Conservation (phyloP, 2,113 vertebrate species). For the Brachyhypopomus gauderio region DNA sequence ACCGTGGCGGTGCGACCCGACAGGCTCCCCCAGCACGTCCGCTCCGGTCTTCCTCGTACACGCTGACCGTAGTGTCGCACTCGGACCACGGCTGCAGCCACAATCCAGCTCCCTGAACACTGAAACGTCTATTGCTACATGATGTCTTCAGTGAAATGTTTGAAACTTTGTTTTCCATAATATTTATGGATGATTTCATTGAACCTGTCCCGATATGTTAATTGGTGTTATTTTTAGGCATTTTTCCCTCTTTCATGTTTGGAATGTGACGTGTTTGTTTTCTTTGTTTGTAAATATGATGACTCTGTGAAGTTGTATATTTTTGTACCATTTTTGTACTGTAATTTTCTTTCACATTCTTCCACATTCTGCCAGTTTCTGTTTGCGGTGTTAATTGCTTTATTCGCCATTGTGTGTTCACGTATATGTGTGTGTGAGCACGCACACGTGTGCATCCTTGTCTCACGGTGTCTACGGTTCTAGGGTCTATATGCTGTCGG, state of each 20-base stretch:
- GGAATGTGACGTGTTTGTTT: constrained; percentile 66
- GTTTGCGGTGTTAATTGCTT: constrained; percentile 84
- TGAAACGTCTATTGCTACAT: constrained; percentile 76
- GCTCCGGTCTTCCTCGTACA: too few relatives aligned
- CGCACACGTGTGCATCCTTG: constrained; percentile 73
- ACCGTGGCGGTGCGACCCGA: constrained; percentile 63
- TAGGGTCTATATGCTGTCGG: constrained; percentile 64
- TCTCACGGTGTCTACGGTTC: constrained; percentile 77
- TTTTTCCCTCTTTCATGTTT: constrained; percentile 66
- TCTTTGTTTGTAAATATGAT: constrained; percentile 68
- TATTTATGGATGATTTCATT: constrained; percentile 77
- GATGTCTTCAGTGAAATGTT: constrained; percentile 72
- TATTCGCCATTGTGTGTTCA: constrained; percentile 70
- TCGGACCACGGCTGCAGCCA: constrained; percentile 54
- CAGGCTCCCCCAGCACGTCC: constrained; percentile 42
- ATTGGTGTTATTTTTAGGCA: constrained; percentile 58
- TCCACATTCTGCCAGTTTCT: constrained; percentile 80
- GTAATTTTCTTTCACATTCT: constrained; percentile 73
- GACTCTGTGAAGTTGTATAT: constrained; percentile 95
- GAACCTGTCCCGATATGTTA: constrained; percentile 60
- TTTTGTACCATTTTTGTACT: constrained; percentile 95
- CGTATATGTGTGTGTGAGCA: constrained; percentile 76
- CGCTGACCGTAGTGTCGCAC: too few relatives aligned
- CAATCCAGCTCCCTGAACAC: constrained; percentile 69
- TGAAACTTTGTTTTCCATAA: constrained; percentile 76